A percentile compares a stretch with the other conserved stretches of the same genome.
These are phyloP conservation scores for Urosaurus nigricauda DNA, from an alignment of 2,797 vertebrate genomes.

Conservation along the genomic window DNA sequence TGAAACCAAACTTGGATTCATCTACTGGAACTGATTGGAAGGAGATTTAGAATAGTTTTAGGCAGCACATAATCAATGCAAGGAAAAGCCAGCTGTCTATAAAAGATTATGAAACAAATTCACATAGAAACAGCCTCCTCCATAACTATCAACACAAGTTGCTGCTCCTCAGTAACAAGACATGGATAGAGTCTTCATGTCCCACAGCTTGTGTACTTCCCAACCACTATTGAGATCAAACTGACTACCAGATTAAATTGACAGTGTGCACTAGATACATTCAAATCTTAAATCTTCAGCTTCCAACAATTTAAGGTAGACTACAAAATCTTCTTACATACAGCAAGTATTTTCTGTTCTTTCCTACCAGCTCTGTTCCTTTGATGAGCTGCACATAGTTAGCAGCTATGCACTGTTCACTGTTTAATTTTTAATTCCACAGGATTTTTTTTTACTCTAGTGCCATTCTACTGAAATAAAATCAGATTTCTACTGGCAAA, in stretches of 20 bases:
- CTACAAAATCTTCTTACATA: too few relatives aligned
- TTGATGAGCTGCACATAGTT: not conserved
- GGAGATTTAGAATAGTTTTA: not conserved
- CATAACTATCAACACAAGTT: not conserved
- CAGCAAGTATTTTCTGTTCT: too few relatives aligned
- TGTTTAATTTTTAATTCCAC: constrained; percentile 32
- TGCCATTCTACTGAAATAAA: constrained; percentile 27
- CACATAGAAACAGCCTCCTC: not conserved
- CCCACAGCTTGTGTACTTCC: not conserved
- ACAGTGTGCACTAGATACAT: too few relatives aligned
- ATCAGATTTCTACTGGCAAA: not conserved
- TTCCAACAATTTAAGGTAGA: too few relatives aligned
- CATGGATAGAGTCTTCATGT: not conserved
- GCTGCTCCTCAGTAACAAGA: not conserved
- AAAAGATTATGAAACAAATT: not conserved
- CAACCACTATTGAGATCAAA: not conserved
- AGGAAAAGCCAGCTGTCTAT: not conserved
- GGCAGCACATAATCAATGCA: not conserved
- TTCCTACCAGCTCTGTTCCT: too few relatives aligned
- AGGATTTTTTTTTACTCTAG: constrained; percentile 31
- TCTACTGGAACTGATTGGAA: too few relatives aligned
- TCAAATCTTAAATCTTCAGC: too few relatives aligned
- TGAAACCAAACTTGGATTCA: too few relatives aligned
- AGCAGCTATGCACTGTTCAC: not conserved
- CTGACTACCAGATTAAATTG: too few relatives aligned